Conservation (phyloP, 2,797 vertebrate species). For the Notamacropus eugenii region DNA sequence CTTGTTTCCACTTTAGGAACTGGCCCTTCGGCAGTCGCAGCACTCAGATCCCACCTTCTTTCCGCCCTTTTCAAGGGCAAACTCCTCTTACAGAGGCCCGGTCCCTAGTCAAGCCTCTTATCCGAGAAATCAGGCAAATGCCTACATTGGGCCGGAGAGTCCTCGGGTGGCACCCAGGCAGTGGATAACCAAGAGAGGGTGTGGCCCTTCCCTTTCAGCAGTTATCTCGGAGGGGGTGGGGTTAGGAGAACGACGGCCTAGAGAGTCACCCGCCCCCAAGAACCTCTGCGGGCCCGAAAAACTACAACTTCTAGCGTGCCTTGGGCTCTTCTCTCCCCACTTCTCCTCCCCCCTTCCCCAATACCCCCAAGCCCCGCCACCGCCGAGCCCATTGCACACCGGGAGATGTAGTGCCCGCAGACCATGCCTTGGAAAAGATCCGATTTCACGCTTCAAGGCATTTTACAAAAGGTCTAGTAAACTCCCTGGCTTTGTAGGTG, state of each 20-base stretch:
- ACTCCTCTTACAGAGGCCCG: background rate
- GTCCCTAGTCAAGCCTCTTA: background rate
- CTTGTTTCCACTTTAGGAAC: background rate
- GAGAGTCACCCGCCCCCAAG: background rate
- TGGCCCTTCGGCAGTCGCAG: background rate
- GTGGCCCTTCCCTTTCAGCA: background rate
- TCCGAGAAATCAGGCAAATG: background rate
- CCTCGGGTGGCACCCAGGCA: background rate
- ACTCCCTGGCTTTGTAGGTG: background rate
- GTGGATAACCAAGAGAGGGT: background rate
- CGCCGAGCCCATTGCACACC: background rate
- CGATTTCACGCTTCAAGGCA: accelerated
- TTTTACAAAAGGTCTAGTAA: background rate
- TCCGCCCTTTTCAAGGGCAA: background rate
- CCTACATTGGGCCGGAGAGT: background rate
- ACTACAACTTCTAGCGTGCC: background rate
- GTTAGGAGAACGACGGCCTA: background rate
- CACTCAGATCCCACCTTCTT: background rate
- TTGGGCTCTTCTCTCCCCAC: background rate
- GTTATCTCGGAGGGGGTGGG: background rate
- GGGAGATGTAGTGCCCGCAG: background rate
- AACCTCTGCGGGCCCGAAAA: background rate
- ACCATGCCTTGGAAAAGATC: no score
- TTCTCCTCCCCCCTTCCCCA: background rate
- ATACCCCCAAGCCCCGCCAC: background rate